These are phyloP conservation scores for Dicaeum eximium DNA, from an alignment of 2,113 vertebrate genomes.

Conservation along the genomic window DNA sequence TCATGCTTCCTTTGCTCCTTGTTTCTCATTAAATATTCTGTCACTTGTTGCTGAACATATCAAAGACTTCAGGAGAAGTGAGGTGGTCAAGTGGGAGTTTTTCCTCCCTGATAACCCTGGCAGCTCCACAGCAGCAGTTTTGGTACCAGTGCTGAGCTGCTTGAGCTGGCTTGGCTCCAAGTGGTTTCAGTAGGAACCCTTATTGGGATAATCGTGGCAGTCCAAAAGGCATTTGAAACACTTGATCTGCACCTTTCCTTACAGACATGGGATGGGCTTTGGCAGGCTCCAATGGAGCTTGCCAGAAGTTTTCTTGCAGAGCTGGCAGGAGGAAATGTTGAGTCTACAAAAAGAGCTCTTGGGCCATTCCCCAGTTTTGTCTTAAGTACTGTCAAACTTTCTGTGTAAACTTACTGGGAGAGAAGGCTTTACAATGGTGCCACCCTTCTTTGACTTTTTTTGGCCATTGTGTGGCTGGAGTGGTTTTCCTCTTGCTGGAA, in stretches of 20 bases:
- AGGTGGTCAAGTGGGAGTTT: background rate
- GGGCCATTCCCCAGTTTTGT: background rate
- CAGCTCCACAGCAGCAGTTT: background rate
- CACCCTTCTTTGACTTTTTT: background rate
- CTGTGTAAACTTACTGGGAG: background rate
- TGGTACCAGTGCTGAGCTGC: background rate
- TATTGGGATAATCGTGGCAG: accelerated
- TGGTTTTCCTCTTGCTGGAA: background rate
- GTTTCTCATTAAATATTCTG: background rate
- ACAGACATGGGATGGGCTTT: background rate
- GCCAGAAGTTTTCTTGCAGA: background rate
- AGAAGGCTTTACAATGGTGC: background rate
- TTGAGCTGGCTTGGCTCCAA: background rate
- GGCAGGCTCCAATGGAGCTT: background rate
- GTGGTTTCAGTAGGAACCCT: background rate
- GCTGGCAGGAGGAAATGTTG: background rate
- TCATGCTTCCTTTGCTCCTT: background rate
- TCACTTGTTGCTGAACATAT: background rate
- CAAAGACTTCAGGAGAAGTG: background rate
- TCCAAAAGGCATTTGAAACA: background rate
- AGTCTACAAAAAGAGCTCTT: background rate
- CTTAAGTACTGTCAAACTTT: background rate
- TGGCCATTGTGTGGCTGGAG: background rate
- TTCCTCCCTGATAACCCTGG: background rate
- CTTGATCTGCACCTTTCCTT: background rate